These are phyloP conservation scores for Panthera leo DNA, from an alignment of 2,113 vertebrate species.

Conservation along the genomic window DNA sequence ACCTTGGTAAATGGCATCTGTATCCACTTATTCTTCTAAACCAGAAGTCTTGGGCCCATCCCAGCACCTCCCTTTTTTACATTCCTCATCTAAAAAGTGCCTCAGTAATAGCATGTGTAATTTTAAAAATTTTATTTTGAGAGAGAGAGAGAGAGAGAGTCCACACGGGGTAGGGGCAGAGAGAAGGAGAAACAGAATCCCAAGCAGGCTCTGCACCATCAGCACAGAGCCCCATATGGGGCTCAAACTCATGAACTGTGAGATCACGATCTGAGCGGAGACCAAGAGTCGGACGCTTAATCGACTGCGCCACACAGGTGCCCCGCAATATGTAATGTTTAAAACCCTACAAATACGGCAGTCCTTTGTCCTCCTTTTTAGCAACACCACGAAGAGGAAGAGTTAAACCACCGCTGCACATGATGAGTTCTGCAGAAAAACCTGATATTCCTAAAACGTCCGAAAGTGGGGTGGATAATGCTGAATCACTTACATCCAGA, in stretches of 20 bases:
- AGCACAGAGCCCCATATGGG: no score
- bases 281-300: no score
- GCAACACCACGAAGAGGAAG: conserved; percentile 82
- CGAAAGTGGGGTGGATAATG: conserved; percentile 57
- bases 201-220: no score
- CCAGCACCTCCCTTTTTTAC: background rate
- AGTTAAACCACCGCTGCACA: conserved; percentile 87
- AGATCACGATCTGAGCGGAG: no score
- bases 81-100: background rate
- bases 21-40: background rate
- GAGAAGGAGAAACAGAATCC: no score
- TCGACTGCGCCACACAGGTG: no score
- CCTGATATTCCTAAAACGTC: background rate
- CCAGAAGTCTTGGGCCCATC: background rate
- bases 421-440: conserved; percentile 83
- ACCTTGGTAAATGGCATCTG: background rate
- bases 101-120: background rate
- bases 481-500: background rate
- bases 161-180: no score
- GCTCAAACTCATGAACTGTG: no score
- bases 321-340: background rate
- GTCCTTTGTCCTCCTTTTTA: conserved; percentile 69
- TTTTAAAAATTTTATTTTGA: no score
- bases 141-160: no score
- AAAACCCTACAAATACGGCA: background rate